Base-by-base conservation (phyloP, 2,888 invertebrate species). In the Digitonthophagus gazella region DNA sequence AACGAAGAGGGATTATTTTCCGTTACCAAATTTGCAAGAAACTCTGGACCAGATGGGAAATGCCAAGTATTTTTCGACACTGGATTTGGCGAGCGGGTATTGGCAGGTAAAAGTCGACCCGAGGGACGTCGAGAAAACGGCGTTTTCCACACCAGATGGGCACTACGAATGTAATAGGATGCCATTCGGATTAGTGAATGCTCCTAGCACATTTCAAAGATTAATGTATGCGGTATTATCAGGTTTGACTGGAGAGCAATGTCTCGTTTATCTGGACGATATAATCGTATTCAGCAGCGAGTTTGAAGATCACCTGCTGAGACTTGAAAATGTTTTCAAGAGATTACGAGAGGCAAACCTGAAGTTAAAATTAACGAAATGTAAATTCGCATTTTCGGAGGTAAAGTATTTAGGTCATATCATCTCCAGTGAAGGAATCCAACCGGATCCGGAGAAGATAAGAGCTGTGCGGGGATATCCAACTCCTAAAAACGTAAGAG, bases 151-250 rank as follows among this genome's bases (percentile, higher is more conserved):
- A 2, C 74, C 73, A 18, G 61, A 69, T 6, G 79, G 78, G 14
- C 80, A 80, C 66, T 80, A 74, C 56, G 76, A 80, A 67, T 80
- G 75, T 57, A 69, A 67, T 1, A 67, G 79, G 11, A 77, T 80
- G 76, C 78, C 78, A 0, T 78, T 81, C 69, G 80, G 77, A 1
- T 74, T 82, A 5, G 79, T 78, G 73, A 80, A 80, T 66, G 79
- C 81, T 0, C 81, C 81, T 0, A 77, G 78, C 0, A 81, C 81
- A 0, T 82, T 83, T 66, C 81, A 82, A 73, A 65, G 80, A 28
- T 44, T 76, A 5, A 79, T 80, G 73, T 75, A 79, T 68, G 72
- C 72, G 56, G 74, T 78, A 0, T 66, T 82, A 8, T 64, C 66
- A 1, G 73, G 71, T 2, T 58, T 76, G 58, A 57, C 69, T 11